phyloP scores from a whole-genome alignment of 2,113 vertebrate genomes.

The Martes martes region DNA sequence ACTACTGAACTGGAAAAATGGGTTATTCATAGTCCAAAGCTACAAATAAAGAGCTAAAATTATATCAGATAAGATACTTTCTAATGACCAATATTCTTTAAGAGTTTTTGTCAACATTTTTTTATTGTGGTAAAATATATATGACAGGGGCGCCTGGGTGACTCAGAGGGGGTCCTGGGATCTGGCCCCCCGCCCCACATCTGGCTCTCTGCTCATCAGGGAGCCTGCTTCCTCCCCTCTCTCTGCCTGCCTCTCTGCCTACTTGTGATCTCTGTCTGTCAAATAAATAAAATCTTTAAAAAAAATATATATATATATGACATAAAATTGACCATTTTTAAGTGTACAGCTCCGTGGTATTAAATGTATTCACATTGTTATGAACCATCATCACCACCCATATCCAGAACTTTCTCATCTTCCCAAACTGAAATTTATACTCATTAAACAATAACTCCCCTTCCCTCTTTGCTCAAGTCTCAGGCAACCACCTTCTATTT shows the following conservation, averaged over 20 bases:
- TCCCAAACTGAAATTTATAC: not conserved
- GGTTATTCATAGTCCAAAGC: not conserved
- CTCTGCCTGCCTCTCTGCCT: too few relatives aligned
- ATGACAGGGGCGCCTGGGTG: not conserved
- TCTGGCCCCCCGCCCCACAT: too few relatives aligned
- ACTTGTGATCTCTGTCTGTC: too few relatives aligned
- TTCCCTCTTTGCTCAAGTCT: not conserved
- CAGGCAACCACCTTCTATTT: not conserved
- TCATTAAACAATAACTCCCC: not conserved
- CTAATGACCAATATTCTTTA: not conserved
- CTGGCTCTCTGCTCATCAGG: too few relatives aligned
- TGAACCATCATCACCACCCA: not conserved
- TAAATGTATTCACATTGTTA: not conserved
- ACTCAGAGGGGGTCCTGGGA: too few relatives aligned
- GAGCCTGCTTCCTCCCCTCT: too few relatives aligned
- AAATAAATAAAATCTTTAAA: too few relatives aligned
- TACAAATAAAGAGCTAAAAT: conserved; percentile 32
- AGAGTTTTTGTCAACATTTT: not conserved
- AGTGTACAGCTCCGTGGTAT: not conserved
- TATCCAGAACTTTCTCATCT: not conserved
- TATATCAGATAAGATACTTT: not conserved
- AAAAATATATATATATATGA: not conserved
- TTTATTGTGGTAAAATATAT: not conserved
- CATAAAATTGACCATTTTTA: not conserved
- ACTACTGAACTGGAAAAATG: not conserved